Base-by-base conservation (phyloP, 2,113 vertebrate species). In the Scytalopus superciliaris region DNA sequence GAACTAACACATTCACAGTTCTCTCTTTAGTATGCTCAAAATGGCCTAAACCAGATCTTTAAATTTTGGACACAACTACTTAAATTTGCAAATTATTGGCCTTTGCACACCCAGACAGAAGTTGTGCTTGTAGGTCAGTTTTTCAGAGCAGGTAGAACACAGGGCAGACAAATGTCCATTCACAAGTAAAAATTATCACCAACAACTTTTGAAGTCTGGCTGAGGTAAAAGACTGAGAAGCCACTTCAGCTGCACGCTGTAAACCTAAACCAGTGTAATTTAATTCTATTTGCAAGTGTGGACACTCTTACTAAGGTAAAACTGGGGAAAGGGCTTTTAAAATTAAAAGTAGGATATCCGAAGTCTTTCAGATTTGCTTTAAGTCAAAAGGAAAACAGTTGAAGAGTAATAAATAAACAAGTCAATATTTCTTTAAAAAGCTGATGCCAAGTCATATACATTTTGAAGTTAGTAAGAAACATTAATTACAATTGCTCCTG, bases 351-450 rank as follows among this genome's bases (percentile, higher is more conserved):
- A 95, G 39, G 24, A 13, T 35, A 94, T 74, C 45, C 53, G 49
- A 95, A 87, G 28, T 74, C 78, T 77, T 96, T 93, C 92, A 86
- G 80, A 92, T 93, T 73, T 91, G 63, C 87, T 60, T 44, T 45
- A 50, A 66, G 35, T 69, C 24, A 28, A 95, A n/a, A 83, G 64
- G 85, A 95, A 84, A 94, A 80, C 83, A 82, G 78, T 74, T n/a
- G 12, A 94, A 95, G 68, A 96, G 87, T 64, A 96, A 96, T 87
- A 93, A 96, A 96, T 87, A 93, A 77, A 42, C 59, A 55, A 87
- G 63, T 66, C 87, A 91, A 72, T 89, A 79, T 82, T 95, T 91
- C 90, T 93, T 95, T 76, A 39, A 84, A 97, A 96, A 73, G 37
- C 13, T 53, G 74, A 52, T 17, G 19, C 2, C 19, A 76, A 85